Evolutionary conservation across 1,140 invertebrate genomes (phyloP).

Genomic region (Oreohelix idahoensis): DNA sequence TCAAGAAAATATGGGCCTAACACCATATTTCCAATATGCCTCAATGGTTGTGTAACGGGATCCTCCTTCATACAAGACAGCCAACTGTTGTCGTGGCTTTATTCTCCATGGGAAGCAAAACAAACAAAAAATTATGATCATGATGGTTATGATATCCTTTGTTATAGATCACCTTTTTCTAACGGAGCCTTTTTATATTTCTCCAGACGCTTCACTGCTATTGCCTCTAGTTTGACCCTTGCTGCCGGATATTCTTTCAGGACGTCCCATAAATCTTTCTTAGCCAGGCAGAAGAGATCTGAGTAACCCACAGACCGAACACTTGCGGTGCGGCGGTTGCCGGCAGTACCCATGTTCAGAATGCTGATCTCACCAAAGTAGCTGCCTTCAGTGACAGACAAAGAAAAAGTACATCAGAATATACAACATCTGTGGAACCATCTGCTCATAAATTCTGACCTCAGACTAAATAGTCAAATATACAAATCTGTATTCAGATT

Average conservation of each 20-base stretch:
- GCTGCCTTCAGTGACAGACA: conserved; percentile 78
- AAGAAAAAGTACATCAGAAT: background rate
- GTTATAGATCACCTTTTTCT: conserved; percentile 61
- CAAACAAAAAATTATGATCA: no score
- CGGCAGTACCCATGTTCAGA: conserved; percentile 99
- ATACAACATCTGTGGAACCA: no score
- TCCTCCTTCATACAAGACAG: no score
- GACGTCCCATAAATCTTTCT: conserved; percentile 99
- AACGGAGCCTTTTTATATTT: conserved; percentile 71
- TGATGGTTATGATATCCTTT: no score
- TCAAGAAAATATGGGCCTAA: no score
- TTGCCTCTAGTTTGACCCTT: conserved; percentile 94
- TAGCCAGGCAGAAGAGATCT: conserved; percentile 97
- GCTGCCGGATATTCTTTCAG: conserved; percentile 98
- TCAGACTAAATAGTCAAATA: no score
- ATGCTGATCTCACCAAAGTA: conserved; percentile 99
- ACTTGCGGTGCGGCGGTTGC: conserved; percentile 83
- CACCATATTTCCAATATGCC: no score
- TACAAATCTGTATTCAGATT: no score
- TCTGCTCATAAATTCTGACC: no score
- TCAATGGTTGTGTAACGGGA: no score
- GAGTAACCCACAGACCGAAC: conserved; percentile 98
- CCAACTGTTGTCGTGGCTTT: no score
- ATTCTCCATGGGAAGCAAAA: no score
- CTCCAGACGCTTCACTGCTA: conserved; percentile 92